A percentile compares a stretch with the other conserved stretches of the same genome.
Conservation (phyloP, 2,113 vertebrate genomes). For the Alethe diademata region DNA sequence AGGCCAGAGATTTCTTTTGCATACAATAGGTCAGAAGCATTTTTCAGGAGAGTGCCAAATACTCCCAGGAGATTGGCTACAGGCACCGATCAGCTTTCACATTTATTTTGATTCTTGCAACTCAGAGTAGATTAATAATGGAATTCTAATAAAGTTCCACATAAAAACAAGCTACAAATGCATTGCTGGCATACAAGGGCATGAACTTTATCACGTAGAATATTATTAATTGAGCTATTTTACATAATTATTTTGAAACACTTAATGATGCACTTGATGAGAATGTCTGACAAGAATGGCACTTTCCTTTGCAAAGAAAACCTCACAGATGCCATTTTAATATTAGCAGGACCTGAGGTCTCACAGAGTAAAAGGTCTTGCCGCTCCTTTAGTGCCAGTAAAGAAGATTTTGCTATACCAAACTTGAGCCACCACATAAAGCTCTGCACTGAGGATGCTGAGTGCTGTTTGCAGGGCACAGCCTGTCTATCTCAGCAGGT, state of each 20-base stretch:
- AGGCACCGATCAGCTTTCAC: background rate
- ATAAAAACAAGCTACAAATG: background rate
- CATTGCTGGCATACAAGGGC: background rate
- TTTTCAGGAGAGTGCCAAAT: slow-evolving; percentile 24
- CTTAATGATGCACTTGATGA: background rate
- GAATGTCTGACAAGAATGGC: background rate
- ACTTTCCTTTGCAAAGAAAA: background rate
- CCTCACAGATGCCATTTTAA: background rate
- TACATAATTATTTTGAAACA: background rate
- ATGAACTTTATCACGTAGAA: background rate
- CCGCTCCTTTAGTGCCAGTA: background rate
- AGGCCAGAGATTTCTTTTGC: slow-evolving; percentile 34
- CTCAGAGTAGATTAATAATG: background rate
- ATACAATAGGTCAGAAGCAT: slow-evolving; percentile 14
- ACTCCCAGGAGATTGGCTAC: background rate
- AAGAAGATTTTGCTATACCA: background rate
- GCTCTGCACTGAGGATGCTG: background rate
- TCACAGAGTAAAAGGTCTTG: background rate
- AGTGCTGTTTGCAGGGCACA: background rate
- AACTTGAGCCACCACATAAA: background rate
- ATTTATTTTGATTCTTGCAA: slow-evolving; percentile 6
- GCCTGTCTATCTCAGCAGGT: background rate
- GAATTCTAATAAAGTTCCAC: background rate
- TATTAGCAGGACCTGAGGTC: background rate
- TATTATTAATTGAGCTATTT: background rate